Base-by-base conservation (phyloP, 2,888 invertebrate species). In the Aproaerema taeniolella region DNA sequence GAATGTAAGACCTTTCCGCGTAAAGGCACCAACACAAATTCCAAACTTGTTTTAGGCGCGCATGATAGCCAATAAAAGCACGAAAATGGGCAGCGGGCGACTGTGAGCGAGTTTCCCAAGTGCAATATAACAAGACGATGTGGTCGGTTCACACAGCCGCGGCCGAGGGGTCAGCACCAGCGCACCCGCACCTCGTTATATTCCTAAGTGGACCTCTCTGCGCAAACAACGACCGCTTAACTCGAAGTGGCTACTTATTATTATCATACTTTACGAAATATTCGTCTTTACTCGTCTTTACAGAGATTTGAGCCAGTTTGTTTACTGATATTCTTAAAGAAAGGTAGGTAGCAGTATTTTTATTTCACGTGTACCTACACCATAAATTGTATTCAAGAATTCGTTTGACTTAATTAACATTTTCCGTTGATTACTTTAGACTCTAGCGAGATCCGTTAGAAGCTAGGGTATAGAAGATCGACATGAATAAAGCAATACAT, bases 31-130 rank as follows among this genome's bases (percentile, higher is more conserved):
- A 73, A 71, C 60, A 67, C 53, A 64, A 71, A 72, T 80, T 77
- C 61, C 52, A 80, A 81, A 82, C 83, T 75, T 72, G 82, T 82
- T 80, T 78, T 66, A 70, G 67, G 70, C 69, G 63, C 64, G 65
- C 68, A 54, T 79, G 77, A 81, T 79, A 77, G 80, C 69, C 73
- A 78, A 81, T 83, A 83, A 83, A 79, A 70, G 70, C 67, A 61
- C 62, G 59, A 60, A 68, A 81, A 81, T 78, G 79, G 77, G 65
- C 68, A 61, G 62, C 61, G 61, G 57, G 54, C 65, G 64, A 68
- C 79, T 74, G 78, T 58, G 73, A 69, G 67, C 48, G 67, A 67
- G 76, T 79, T 83, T 82, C 81, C 72, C 76, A 72, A 63, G 66
- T 74, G 67, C 68, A 67, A 64, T 72, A 65, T n/a, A n/a, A 68